Evolutionary conservation across 2,888 invertebrate species (phyloP), one percentile per base, ranked within the genome.

Genomic region (Allacma fusca): DNA sequence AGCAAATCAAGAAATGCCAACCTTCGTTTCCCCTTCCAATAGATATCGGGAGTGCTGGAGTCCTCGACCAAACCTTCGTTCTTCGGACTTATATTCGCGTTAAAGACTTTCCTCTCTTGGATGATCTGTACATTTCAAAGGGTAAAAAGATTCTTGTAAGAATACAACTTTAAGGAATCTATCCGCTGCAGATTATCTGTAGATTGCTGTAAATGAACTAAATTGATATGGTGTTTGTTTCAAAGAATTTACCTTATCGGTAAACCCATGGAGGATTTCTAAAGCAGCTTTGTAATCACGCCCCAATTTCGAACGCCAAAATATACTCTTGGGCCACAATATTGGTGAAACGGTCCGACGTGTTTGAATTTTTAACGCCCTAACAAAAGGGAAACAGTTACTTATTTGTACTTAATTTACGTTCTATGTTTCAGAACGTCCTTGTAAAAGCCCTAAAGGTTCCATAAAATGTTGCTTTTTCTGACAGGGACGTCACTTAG

Each of bases 1-100:
- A 90, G 84, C 80, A 89, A 84, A 85, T 90, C 90, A 26, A 89
- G 85, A 83, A 89, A 89, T 0, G 89, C 89, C 28, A 87, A 82
- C 19, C 88, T 84, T 40, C 83, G 83, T 75, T 85, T 85, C 21
- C 74, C 79, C 29, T 62, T 62, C 62, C 62, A 62, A 26, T 24
- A 62, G 23, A 24, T 9, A 2, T 62, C 62, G 24, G 9, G 24
- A 5, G n/a, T n/a, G n/a, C n/a, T n/a, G n/a, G n/a, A n/a, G n/a
- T n/a, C n/a, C n/a, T n/a, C n/a, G n/a, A n/a, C n/a, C n/a, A n/a
- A n/a, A n/a, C n/a, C n/a, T n/a, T n/a, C n/a, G n/a, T n/a, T n/a
- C n/a, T n/a, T n/a, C n/a, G n/a, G n/a, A n/a, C n/a, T n/a, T n/a
- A n/a, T n/a, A n/a, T n/a, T n/a, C n/a, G n/a, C n/a, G n/a, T n/a